Percentiles rank a stretch among this genome's conserved stretches.
These are phyloP conservation scores for Actinostola sp. DNA, from an alignment of 92 coral and sea anemone genomes.

Conservation along the genomic window DNA sequence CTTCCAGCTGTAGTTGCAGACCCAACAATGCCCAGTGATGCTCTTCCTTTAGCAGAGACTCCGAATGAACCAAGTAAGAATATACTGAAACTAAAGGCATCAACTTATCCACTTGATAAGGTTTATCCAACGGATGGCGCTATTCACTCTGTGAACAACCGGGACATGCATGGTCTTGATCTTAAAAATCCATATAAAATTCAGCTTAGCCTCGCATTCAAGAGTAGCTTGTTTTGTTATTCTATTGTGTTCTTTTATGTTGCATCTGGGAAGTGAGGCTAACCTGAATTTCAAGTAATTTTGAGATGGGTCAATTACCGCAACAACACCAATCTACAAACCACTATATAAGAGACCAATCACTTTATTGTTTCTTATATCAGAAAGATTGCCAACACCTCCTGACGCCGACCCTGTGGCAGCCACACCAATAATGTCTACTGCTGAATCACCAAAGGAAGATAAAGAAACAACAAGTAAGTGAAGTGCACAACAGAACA, in stretches of 20 bases:
- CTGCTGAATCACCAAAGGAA: neutral
- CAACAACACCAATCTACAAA: no score
- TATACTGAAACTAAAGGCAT: no score
- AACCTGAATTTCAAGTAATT: no score
- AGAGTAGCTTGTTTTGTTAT: no score
- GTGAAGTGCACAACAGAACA: neutral
- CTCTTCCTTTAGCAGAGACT: neutral
- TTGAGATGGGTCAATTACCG: no score
- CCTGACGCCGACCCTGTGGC: neutral
- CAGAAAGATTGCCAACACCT: neutral
- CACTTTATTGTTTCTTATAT: neutral
- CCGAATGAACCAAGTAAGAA: neutral
- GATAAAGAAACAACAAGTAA: neutral
- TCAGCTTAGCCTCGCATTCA: no score
- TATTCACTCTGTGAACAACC: no score
- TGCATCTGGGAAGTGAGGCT: no score
- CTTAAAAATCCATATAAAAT: no score
- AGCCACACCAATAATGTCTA: neutral
- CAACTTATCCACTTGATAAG: no score
- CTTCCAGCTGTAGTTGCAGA: neutral
- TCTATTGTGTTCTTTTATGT: no score
- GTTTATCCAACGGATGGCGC: neutral
- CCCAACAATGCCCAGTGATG: slow-evolving; percentile 3
- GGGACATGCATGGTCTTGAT: no score
- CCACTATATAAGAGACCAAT: neutral